A percentile compares a stretch with the other conserved stretches of the same genome.
Conservation (phyloP, 64 coral and sea anemone species). For the Orbicella faveolata region DNA sequence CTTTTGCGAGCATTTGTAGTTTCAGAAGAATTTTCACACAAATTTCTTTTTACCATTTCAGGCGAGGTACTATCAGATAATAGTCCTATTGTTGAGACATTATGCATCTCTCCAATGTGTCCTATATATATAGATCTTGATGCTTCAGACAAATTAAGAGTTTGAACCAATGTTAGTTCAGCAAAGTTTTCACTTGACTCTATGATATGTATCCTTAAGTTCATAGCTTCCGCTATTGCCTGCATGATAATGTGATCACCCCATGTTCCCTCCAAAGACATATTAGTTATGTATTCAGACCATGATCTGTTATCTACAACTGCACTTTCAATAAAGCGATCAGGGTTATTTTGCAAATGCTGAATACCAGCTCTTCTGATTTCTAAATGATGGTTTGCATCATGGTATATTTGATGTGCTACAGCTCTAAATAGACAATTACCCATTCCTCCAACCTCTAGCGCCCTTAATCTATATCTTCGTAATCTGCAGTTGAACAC, state of each 20-base stretch:
- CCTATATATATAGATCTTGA: too few species aligned
- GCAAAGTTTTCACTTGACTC: slow-evolving; percentile 18
- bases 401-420: not conserved
- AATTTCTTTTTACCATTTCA: too few species aligned
- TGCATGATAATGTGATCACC: not conserved
- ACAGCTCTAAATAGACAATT: slow-evolving; percentile 4
- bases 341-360: slow-evolving; percentile 8
- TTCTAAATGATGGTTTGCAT: not conserved
- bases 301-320: not conserved
- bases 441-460: not conserved
- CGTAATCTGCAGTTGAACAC: too few species aligned
- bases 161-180: not conserved
- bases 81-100: not conserved
- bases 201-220: not conserved
- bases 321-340: slow-evolving; percentile 45
- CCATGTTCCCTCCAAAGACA: slow-evolving; percentile 45
- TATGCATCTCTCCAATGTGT: not conserved
- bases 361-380: not conserved
- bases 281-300: not conserved
- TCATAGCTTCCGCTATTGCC: not conserved
- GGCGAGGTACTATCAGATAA: too few species aligned
- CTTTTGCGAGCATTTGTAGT: too few species aligned
- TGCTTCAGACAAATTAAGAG: not conserved
- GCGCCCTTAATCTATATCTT: not conserved
- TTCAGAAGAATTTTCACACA: too few species aligned